These are phyloP conservation scores for Metridium senile DNA, from an alignment of 92 coral and sea anemone genomes.

Conservation along the genomic window DNA sequence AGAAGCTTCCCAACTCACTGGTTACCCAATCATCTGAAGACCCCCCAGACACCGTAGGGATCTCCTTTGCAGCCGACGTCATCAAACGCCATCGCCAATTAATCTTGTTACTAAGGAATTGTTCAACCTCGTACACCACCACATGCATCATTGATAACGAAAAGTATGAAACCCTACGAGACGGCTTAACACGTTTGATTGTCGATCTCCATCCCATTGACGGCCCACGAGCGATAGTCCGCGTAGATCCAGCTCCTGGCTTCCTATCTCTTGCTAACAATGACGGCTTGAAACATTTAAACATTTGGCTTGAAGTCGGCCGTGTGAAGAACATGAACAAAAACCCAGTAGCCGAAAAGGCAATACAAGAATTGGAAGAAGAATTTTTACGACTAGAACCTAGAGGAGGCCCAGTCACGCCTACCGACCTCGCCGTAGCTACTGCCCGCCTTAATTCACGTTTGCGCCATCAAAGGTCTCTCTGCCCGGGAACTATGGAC, in stretches of 20 bases:
- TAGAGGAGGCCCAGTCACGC: conserved; percentile 32
- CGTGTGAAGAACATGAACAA: too few relatives aligned
- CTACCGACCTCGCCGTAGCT: conserved; percentile 35
- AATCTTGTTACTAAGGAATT: conserved; percentile 46
- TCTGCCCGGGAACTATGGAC: conserved; percentile 42
- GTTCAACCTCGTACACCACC: conserved; percentile 47
- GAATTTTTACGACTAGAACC: conserved; percentile 42
- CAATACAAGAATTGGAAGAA: conserved; percentile 39
- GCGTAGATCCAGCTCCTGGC: conserved; percentile 59
- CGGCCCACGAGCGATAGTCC: conserved; percentile 45
- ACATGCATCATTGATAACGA: conserved; percentile 43
- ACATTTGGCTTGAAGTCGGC: conserved; percentile 37
- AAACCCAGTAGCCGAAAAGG: too few relatives aligned
- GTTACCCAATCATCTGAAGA: conserved; percentile 41
- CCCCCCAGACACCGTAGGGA: conserved; percentile 48
- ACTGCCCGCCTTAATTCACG: conserved; percentile 28
- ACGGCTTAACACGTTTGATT: conserved; percentile 41
- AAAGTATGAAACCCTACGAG: conserved; percentile 36
- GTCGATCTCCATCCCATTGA: conserved; percentile 37
- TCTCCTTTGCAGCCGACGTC: conserved; percentile 62
- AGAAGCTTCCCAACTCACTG: conserved; percentile 38
- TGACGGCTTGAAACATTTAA: conserved; percentile 35
- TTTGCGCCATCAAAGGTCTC: conserved; percentile 31
- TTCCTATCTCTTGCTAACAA: conserved; percentile 17
- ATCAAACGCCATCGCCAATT: conserved; percentile 45